A percentile compares a stretch with the other conserved stretches of the same genome.
Conservation (phyloP, 1,140 invertebrate genomes). For the Metopolophium dirhodum region DNA sequence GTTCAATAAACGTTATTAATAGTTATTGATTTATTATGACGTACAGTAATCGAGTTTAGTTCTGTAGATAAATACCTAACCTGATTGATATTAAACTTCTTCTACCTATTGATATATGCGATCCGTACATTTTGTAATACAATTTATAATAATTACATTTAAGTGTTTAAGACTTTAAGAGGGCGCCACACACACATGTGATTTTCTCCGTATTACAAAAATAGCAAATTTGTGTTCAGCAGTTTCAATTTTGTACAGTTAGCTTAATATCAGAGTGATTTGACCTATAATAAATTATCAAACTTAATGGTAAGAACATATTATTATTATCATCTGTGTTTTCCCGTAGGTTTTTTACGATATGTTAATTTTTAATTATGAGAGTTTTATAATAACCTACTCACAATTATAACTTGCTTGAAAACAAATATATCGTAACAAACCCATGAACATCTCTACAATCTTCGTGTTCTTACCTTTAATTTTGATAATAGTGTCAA, state of each 20-base stretch:
- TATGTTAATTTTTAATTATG: neutral
- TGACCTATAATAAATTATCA: neutral
- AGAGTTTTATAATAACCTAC: neutral
- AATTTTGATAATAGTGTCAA: neutral
- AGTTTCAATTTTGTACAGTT: neutral
- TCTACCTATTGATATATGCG: neutral
- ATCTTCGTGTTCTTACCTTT: neutral
- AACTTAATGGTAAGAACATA: neutral
- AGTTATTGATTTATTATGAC: neutral
- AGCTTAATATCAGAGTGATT: neutral
- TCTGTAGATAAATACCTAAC: neutral
- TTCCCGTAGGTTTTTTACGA: neutral
- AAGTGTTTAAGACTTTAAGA: neutral
- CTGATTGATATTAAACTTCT: neutral
- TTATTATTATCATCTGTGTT: neutral
- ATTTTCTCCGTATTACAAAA: neutral
- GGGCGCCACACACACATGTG: neutral
- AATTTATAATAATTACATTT: neutral
- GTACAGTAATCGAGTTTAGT: neutral
- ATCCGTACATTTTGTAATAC: neutral
- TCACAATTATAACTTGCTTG: neutral
- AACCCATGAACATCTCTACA: neutral
- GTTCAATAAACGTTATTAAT: neutral
- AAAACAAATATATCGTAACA: neutral
- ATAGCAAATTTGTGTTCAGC: neutral